Evolutionary conservation across 1,140 invertebrate genomes (phyloP).

Genomic region (Macrotrachela quadricornifera): DNA sequence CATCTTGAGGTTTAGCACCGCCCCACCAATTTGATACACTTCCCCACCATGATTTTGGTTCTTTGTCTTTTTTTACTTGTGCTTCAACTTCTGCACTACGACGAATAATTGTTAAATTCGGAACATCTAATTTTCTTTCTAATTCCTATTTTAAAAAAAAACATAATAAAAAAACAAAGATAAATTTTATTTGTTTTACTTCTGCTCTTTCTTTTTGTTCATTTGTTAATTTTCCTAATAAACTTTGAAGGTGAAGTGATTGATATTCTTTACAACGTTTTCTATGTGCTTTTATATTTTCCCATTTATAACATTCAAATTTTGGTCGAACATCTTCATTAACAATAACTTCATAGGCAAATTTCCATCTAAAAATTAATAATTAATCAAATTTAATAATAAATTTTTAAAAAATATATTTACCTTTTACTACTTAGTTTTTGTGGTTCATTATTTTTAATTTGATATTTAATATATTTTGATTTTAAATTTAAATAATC

Average conservation of each 20-base stretch:
- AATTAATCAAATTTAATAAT: not conserved
- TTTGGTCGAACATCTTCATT: constrained; percentile 1
- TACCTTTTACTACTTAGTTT: no score
- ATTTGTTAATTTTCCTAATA: no score
- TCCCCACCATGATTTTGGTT: no score
- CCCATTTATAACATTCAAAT: constrained; percentile 3
- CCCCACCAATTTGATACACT: no score
- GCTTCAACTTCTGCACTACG: constrained; percentile 5
- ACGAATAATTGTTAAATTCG: constrained; percentile 1
- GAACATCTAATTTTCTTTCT: constrained; percentile 5
- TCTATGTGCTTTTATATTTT: not conserved
- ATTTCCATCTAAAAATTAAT: not conserved
- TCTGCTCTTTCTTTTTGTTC: no score
- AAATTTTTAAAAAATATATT: not conserved
- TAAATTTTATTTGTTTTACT: no score
- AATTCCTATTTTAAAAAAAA: not conserved
- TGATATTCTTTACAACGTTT: no score
- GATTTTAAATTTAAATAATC: not conserved
- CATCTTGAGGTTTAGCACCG: no score
- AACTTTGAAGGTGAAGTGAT: no score
- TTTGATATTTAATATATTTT: constrained; percentile 1
- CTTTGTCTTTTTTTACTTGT: not conserved
- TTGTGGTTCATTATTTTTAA: no score
- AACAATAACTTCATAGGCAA: constrained; percentile 1
- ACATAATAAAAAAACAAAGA: no score